These are phyloP conservation scores for Lissocephala sabroskyi DNA, from an alignment of 2,888 invertebrate genomes.

Conservation along the genomic window DNA sequence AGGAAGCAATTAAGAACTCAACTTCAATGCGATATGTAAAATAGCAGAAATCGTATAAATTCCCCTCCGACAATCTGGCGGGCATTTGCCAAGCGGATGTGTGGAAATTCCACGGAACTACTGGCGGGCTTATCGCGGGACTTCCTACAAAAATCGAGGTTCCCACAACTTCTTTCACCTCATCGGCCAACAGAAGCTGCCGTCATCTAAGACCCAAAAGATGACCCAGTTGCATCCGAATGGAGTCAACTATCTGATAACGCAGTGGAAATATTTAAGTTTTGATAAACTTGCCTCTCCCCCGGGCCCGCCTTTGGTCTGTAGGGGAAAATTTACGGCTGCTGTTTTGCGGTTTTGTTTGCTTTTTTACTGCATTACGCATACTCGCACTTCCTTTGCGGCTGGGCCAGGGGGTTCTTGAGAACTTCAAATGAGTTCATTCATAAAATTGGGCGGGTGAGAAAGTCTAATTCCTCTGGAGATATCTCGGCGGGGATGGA, in stretches of 20 bases:
- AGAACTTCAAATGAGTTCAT: conserved; percentile 37
- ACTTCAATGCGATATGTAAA: conserved; percentile 11
- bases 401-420: background rate
- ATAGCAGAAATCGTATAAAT: conserved; percentile 46
- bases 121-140: background rate
- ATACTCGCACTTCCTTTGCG: conserved; percentile 56
- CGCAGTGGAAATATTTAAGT: conserved; percentile 38
- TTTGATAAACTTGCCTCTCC: conserved; percentile 44
- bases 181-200: conserved; percentile 6
- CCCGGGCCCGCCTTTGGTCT: no score
- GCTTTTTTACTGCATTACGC: conserved; percentile 67
- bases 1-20: background rate
- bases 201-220: conserved; percentile 5
- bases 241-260: no score
- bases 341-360: conserved; percentile 35
- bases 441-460: conserved; percentile 50
- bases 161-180: conserved; percentile 36
- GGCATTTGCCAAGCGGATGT: conserved; percentile 22
- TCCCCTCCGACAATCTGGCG: conserved; percentile 27
- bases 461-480: conserved; percentile 20
- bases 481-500: no score
- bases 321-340: conserved; percentile 14
- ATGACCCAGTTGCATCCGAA: conserved; percentile 54
- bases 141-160: conserved; percentile 6
- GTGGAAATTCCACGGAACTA: background rate